These are phyloP conservation scores for Eupithecia exiguata DNA, from an alignment of 2,888 invertebrate genomes.

Conservation along the genomic window DNA sequence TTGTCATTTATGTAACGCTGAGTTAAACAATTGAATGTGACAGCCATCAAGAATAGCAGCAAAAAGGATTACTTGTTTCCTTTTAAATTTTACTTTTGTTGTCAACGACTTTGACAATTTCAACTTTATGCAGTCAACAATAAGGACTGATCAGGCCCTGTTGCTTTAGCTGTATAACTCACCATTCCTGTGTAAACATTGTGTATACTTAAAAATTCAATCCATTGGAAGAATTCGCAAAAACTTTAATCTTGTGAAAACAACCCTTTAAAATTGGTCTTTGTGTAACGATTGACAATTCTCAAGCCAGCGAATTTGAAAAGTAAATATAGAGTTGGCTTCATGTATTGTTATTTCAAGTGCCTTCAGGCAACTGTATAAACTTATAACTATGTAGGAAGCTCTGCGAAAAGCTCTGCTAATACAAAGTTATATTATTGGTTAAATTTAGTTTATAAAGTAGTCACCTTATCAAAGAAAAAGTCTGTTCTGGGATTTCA, in stretches of 20 bases:
- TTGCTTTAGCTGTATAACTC: slow-evolving; percentile 70
- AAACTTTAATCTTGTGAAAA: slow-evolving; percentile 66
- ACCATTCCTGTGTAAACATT: slow-evolving; percentile 71
- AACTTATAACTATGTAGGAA: slow-evolving; percentile 19
- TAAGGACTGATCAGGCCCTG: slow-evolving; percentile 52
- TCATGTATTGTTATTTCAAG: slow-evolving; percentile 39
- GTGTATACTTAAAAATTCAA: slow-evolving; percentile 59
- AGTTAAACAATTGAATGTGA: slow-evolving; percentile 79
- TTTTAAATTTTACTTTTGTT: slow-evolving; percentile 25
- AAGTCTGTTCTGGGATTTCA: not conserved
- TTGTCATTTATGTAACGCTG: slow-evolving; percentile 62
- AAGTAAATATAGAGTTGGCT: slow-evolving; percentile 53
- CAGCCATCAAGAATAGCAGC: slow-evolving; percentile 69
- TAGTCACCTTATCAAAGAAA: too few relatives aligned
- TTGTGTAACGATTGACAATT: slow-evolving; percentile 60
- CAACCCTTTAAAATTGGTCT: slow-evolving; percentile 65
- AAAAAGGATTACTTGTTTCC: slow-evolving; percentile 70
- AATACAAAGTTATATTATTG: not conserved
- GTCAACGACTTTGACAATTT: slow-evolving; percentile 41
- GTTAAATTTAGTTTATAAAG: not conserved
- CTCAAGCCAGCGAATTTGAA: slow-evolving; percentile 43
- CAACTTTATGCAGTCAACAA: slow-evolving; percentile 45
- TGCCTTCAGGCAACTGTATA: slow-evolving; percentile 35
- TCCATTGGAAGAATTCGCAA: slow-evolving; percentile 65
- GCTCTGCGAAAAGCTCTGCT: not conserved